phyloP scores from a whole-genome alignment of 1,140 invertebrate genomes.

The Monochamus saltuarius region DNA sequence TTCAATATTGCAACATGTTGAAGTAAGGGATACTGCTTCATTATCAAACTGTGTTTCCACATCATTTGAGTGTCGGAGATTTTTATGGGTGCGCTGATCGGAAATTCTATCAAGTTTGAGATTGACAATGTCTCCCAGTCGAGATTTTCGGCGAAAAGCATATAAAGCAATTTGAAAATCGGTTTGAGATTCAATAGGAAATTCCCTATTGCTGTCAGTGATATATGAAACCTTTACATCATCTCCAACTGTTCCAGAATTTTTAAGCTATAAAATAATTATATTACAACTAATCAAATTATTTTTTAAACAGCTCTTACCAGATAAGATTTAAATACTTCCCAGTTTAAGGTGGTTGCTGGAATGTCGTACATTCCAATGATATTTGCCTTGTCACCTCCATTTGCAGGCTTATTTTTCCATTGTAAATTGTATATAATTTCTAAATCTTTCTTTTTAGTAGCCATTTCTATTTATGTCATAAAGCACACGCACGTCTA shows the following conservation, averaged over 20 bases:
- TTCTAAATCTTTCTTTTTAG: constrained; percentile 44
- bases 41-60: constrained; percentile 37
- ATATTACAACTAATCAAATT: not conserved
- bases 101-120: constrained; percentile 41
- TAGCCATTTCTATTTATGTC: constrained; percentile 29
- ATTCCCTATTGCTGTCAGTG: constrained; percentile 40
- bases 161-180: constrained; percentile 47
- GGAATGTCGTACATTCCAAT: constrained; percentile 49
- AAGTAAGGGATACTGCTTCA: constrained; percentile 21
- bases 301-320: constrained; percentile 33
- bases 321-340: constrained; percentile 51
- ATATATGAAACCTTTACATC: constrained; percentile 47
- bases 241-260: constrained; percentile 43
- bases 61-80: constrained; percentile 34
- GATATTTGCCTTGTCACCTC: constrained; percentile 46
- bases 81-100: constrained; percentile 20
- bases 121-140: constrained; percentile 42
- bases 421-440: constrained; percentile 50
- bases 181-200: constrained; percentile 41
- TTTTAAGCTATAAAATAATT: constrained; percentile 43
- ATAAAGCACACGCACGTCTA: too few relatives aligned
- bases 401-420: constrained; percentile 46
- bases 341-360: constrained; percentile 47
- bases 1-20: constrained; percentile 24
- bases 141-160: constrained; percentile 43